A percentile compares a stretch with the other conserved stretches of the same genome.
Evolutionary conservation across 2,797 vertebrate species (phyloP).

Genomic region (Rhinophrynus dorsalis): DNA sequence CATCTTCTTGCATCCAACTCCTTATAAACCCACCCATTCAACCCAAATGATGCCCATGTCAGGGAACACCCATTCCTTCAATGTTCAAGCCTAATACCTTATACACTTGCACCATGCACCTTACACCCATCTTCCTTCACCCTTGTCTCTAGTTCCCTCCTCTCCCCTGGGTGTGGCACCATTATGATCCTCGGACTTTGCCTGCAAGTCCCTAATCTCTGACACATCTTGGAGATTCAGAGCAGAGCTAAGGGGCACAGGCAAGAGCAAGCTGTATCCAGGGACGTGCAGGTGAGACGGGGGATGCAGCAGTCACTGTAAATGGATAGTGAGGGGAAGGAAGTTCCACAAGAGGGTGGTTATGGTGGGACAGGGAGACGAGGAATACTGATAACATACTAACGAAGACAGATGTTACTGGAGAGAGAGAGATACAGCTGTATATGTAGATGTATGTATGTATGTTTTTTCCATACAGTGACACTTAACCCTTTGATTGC

Average conservation of each 20-base stretch:
- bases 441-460: too few relatives aligned
- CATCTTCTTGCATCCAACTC: too few relatives aligned
- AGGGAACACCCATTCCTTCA: too few relatives aligned
- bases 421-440: too few relatives aligned
- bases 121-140: background rate
- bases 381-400: too few relatives aligned
- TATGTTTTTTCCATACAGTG: too few relatives aligned
- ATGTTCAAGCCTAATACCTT: too few relatives aligned
- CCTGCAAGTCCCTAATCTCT: conserved; percentile 7
- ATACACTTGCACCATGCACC: background rate
- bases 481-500: too few relatives aligned
- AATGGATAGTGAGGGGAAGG: background rate
- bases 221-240: conserved; percentile 19
- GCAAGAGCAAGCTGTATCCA: background rate
- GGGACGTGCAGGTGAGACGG: conserved; percentile 22
- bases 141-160: conserved; percentile 15
- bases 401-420: too few relatives aligned
- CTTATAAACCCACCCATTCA: too few relatives aligned
- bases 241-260: background rate
- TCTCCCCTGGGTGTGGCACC: conserved; percentile 33
- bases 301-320: background rate
- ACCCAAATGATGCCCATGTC: too few relatives aligned
- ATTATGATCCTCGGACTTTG: conserved; percentile 28
- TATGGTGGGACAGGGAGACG: background rate
- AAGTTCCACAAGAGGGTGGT: background rate